Percentiles rank a stretch among this genome's conserved stretches.
These are phyloP conservation scores for Micronisus gabar DNA, from an alignment of 2,113 vertebrate genomes.

Conservation along the genomic window DNA sequence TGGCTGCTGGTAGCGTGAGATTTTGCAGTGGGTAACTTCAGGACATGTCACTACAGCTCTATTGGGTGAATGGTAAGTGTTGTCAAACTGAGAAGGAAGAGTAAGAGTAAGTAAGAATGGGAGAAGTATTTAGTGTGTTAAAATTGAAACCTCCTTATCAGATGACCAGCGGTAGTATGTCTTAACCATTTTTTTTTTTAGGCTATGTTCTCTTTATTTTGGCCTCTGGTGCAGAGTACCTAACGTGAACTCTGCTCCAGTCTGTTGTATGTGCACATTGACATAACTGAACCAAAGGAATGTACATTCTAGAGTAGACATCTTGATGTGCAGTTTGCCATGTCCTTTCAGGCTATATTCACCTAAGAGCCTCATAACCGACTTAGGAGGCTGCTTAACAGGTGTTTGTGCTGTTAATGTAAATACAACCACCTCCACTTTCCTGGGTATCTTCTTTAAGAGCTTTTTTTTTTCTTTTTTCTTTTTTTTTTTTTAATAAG, in stretches of 20 bases:
- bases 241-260: neutral
- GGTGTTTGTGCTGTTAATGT: neutral
- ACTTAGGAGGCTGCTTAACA: neutral
- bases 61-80: neutral
- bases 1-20: neutral
- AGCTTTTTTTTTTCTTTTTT: neutral
- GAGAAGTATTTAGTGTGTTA: neutral
- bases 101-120: neutral
- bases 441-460: neutral
- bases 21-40: neutral
- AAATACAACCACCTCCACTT: neutral
- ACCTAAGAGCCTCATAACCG: neutral
- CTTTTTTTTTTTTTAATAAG: neutral
- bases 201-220: neutral
- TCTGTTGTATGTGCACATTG: rapidly evolving
- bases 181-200: neutral
- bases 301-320: neutral
- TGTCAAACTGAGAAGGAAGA: neutral
- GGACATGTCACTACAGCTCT: neutral
- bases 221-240: neutral
- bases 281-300: neutral
- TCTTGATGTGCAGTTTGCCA: neutral
- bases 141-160: neutral
- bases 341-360: neutral
- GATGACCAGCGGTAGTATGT: neutral